These are phyloP conservation scores for Poecilia velifera DNA, from an alignment of 2,797 vertebrate genomes.

Conservation along the genomic window DNA sequence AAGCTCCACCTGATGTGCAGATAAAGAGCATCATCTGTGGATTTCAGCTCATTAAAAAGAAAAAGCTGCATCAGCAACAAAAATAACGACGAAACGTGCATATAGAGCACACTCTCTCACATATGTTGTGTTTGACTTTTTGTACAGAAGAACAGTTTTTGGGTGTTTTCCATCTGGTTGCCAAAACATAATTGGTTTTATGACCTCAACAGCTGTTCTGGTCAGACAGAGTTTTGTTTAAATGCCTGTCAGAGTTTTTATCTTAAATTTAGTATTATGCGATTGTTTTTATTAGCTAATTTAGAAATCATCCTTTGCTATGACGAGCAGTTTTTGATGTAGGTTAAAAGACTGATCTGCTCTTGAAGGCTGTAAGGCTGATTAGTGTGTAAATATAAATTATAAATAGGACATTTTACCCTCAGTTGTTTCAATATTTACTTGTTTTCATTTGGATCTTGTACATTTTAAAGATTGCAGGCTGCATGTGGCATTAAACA, in stretches of 20 bases:
- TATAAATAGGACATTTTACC: not conserved
- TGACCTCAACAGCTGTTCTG: not conserved
- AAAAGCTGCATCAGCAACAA: not conserved
- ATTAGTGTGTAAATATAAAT: not conserved
- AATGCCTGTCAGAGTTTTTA: not conserved
- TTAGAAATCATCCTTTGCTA: not conserved
- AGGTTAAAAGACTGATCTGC: not conserved
- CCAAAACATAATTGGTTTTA: not conserved
- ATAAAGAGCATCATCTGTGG: not conserved
- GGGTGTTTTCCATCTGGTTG: not conserved
- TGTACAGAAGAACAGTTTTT: not conserved
- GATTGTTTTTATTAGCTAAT: not conserved
- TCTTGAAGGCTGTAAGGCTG: not conserved
- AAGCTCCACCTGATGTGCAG: conserved; percentile 20
- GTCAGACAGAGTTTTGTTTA: not conserved
- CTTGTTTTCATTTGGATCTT: not conserved
- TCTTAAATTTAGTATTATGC: not conserved
- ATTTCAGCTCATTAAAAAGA: not conserved
- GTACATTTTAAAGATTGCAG: not conserved
- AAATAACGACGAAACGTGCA: not conserved
- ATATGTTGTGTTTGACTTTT: not conserved
- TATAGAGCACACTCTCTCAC: too few relatives aligned
- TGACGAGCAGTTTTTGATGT: not conserved
- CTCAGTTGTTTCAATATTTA: not conserved
- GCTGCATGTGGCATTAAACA: not conserved